These are phyloP conservation scores for Hylomyscus alleni DNA, from an alignment of 2,797 vertebrate species.

Conservation along the genomic window DNA sequence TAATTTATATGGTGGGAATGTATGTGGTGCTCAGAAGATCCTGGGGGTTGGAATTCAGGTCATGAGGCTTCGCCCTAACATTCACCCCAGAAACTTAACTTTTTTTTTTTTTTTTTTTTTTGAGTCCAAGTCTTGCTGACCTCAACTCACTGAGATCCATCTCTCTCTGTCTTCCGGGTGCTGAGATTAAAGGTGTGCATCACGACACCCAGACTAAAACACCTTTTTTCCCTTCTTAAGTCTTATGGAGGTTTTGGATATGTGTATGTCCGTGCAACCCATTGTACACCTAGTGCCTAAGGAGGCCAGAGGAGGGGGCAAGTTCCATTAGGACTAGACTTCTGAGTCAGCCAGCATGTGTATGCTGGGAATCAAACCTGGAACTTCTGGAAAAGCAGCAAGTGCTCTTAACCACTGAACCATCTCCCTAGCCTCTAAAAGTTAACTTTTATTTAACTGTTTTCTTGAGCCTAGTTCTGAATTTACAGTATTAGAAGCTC, in stretches of 20 bases:
- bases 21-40: not conserved
- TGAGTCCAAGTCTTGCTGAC: not conserved
- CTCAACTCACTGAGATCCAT: not conserved
- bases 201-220: not conserved
- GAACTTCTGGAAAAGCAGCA: not conserved
- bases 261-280: not conserved
- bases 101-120: not conserved
- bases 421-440: not conserved
- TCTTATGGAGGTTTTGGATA: not conserved
- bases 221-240: not conserved
- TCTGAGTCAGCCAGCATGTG: not conserved
- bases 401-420: not conserved
- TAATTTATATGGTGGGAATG: not conserved
- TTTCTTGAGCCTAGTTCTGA: conserved; percentile 44
- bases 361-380: not conserved
- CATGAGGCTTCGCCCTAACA: not conserved
- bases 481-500: conserved; percentile 22
- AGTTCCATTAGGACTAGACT: too few relatives aligned
- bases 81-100: not conserved
- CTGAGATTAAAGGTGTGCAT: not conserved
- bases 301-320: not conserved
- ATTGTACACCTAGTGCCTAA: not conserved
- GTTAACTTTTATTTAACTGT: conserved; percentile 21
- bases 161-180: not conserved
- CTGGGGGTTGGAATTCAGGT: not conserved